phyloP scores from a whole-genome alignment of 2,113 vertebrate species.

The Chlamydotis undulata region DNA sequence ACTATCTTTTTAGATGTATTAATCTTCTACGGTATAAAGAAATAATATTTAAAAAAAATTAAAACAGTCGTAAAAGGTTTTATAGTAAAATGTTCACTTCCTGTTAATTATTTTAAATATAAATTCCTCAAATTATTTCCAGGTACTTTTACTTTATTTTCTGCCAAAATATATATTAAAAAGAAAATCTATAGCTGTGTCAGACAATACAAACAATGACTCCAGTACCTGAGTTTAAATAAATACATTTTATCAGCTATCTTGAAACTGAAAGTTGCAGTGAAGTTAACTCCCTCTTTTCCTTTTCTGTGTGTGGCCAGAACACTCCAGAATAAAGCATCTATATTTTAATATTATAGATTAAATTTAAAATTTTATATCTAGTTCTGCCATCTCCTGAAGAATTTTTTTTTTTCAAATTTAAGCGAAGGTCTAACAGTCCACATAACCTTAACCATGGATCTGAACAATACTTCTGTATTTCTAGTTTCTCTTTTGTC shows the following conservation, averaged over 20 bases:
- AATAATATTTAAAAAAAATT: background rate
- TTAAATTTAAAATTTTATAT: background rate
- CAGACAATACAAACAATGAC: background rate
- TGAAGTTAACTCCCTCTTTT: background rate
- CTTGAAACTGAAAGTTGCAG: background rate
- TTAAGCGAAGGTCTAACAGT: background rate
- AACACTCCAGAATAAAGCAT: background rate
- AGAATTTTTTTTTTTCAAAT: background rate
- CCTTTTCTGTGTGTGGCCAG: background rate
- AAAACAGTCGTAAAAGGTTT: background rate
- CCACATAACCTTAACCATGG: background rate
- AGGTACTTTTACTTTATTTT: background rate
- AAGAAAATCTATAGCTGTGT: background rate
- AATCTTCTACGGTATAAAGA: background rate
- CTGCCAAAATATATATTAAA: background rate
- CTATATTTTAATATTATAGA: background rate
- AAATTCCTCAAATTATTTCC: background rate
- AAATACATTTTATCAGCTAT: background rate
- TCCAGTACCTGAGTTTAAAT: background rate
- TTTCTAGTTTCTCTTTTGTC: background rate
- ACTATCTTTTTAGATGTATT: background rate
- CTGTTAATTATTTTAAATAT: background rate
- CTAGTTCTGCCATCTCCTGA: background rate
- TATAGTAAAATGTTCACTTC: background rate
- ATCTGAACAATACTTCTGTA: background rate